phyloP scores from a whole-genome alignment of 2,113 vertebrate genomes.

The Solea senegalensis region DNA sequence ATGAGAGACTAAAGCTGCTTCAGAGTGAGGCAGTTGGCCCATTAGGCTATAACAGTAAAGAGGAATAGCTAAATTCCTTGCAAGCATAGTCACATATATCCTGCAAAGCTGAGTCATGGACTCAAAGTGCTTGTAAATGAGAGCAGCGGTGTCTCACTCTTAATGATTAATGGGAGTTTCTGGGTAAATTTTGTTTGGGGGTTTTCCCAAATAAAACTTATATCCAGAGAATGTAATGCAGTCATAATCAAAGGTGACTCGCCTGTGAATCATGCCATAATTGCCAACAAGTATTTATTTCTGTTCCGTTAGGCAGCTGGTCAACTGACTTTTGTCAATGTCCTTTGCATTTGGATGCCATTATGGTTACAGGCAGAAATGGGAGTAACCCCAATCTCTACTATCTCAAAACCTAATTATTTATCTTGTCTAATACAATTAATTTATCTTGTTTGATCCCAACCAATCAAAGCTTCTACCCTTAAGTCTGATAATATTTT shows the following conservation, averaged over 20 bases:
- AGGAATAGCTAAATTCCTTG: constrained; percentile 47
- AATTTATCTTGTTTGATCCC: too few species aligned
- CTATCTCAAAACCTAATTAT: too few species aligned
- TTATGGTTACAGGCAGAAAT: not conserved
- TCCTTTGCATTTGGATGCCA: not conserved
- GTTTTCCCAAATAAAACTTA: not conserved
- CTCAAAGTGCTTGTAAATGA: not conserved
- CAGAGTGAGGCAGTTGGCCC: constrained; percentile 35
- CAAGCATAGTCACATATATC: constrained; percentile 38
- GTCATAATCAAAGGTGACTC: not conserved
- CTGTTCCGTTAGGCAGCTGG: not conserved
- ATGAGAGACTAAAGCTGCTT: constrained; percentile 44
- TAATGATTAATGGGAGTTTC: constrained; percentile 3
- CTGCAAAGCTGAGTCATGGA: constrained; percentile 79
- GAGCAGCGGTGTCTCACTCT: constrained; percentile 15
- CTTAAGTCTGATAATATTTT: too few species aligned
- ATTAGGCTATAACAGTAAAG: constrained; percentile 25
- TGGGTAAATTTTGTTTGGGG: constrained; percentile 1
- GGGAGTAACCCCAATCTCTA: too few species aligned
- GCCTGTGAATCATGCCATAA: not conserved
- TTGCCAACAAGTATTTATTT: not conserved
- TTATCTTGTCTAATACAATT: too few species aligned
- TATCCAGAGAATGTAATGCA: not conserved
- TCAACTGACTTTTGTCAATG: not conserved
- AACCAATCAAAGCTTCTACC: too few species aligned